phyloP scores from a whole-genome alignment of 1,140 invertebrate species.

The Bombus pyrosoma region DNA sequence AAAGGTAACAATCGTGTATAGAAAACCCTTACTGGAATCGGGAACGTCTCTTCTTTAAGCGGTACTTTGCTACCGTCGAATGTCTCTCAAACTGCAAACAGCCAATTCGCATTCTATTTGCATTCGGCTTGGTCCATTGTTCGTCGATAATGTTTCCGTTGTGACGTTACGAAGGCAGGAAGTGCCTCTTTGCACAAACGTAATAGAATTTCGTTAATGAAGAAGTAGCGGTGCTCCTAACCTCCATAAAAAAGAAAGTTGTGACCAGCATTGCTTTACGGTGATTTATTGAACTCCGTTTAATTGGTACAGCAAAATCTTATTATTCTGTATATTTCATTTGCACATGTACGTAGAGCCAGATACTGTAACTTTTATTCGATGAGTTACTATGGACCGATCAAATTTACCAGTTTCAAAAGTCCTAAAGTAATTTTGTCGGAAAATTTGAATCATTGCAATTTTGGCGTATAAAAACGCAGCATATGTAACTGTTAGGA shows the following conservation, averaged over 20 bases:
- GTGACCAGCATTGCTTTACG: too few species aligned
- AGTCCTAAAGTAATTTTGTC: too few species aligned
- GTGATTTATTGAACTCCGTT: not conserved
- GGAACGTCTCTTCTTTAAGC: not conserved
- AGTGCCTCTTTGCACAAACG: not conserved
- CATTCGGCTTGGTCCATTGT: not conserved
- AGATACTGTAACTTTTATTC: not conserved
- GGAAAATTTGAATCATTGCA: too few species aligned
- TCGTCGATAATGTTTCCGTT: not conserved
- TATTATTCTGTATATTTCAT: not conserved
- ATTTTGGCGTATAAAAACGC: too few species aligned
- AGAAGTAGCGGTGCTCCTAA: too few species aligned
- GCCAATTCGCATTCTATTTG: conserved; percentile 11
- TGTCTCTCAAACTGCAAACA: not conserved
- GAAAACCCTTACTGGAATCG: conserved; percentile 8
- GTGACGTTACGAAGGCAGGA: not conserved
- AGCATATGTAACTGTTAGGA: too few species aligned
- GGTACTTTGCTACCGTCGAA: not conserved
- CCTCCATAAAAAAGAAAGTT: not conserved
- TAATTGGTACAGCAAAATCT: not conserved
- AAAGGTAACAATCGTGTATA: conserved; percentile 50
- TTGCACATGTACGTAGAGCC: too few species aligned
- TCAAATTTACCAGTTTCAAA: too few species aligned
- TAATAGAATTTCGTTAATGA: not conserved
- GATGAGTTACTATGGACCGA: not conserved